Percentiles rank a stretch among this genome's conserved stretches.
phyloP scores from a whole-genome alignment of 2,113 vertebrate species.

The Epinephelus cyanopodus region DNA sequence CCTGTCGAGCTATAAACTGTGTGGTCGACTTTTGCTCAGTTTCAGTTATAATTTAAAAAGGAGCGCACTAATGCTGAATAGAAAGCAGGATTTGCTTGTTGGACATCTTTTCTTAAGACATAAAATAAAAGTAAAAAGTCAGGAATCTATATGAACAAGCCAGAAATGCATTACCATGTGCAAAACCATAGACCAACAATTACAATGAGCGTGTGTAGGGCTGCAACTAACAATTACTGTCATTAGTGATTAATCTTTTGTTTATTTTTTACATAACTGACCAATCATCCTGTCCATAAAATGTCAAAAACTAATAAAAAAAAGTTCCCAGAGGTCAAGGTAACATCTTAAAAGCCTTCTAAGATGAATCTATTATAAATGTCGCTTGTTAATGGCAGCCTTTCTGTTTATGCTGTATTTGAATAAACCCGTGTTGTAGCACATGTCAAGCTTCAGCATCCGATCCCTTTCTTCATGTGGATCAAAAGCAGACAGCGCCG shows the following conservation, averaged over 20 bases:
- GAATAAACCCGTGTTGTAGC: neutral
- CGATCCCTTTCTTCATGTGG: neutral
- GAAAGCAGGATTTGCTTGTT: neutral
- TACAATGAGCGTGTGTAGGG: neutral
- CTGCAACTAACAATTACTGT: neutral
- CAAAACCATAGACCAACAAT: neutral
- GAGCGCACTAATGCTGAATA: too few species aligned
- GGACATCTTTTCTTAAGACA: neutral
- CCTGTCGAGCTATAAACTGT: neutral
- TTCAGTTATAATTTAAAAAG: neutral
- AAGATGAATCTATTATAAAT: neutral
- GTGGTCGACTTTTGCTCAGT: neutral
- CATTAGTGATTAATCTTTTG: neutral
- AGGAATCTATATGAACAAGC: neutral
- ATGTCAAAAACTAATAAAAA: neutral
- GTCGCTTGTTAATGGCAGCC: neutral
- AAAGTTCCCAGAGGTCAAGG: neutral
- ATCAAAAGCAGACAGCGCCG: neutral
- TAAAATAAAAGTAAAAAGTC: neutral
- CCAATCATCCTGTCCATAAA: neutral
- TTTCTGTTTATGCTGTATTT: neutral
- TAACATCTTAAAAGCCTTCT: neutral
- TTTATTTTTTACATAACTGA: neutral
- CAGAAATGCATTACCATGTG: neutral
- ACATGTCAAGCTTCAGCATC: slow-evolving; percentile 13